Evolutionary conservation across 2,888 invertebrate species (phyloP).

Genomic region (Crocallis elinguaria): DNA sequence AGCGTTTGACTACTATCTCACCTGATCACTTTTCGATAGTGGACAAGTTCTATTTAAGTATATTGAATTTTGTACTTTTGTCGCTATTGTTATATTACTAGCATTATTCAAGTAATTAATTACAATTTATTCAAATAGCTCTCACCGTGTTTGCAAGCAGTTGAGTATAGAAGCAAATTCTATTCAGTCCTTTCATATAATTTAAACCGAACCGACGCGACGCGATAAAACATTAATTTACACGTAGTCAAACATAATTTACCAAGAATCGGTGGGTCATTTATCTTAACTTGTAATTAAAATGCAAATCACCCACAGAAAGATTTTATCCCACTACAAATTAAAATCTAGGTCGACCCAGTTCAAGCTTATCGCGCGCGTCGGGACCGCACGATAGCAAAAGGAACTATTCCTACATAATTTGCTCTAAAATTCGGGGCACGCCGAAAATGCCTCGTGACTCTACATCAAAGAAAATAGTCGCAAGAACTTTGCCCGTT

Average conservation of each 20-base stretch:
- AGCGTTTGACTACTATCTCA: too few species aligned
- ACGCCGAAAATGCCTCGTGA: conserved; percentile 67
- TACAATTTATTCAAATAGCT: conserved; percentile 2
- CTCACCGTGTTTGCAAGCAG: background rate
- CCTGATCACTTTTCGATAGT: too few species aligned
- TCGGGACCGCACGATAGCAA: conserved; percentile 48
- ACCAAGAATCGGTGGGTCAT: conserved; percentile 12
- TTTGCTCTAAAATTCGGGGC: conserved; percentile 66
- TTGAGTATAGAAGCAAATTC: background rate
- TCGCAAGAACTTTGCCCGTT: conserved; percentile 43
- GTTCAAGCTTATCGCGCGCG: conserved; percentile 36
- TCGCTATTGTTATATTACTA: too few species aligned
- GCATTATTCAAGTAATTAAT: background rate
- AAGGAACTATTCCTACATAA: conserved; percentile 72
- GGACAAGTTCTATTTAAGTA: too few species aligned
- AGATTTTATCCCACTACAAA: conserved; percentile 39
- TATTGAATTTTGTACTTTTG: too few species aligned
- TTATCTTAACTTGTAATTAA: conserved; percentile 34
- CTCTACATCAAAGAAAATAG: conserved; percentile 73
- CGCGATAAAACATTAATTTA: conserved; percentile 19
- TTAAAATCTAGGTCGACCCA: conserved; percentile 37
- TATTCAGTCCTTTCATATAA: background rate
- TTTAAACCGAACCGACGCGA: background rate
- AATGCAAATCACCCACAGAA: conserved; percentile 40
- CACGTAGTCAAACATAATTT: conserved; percentile 27